Evolutionary conservation across 2,797 vertebrate genomes (phyloP).

Genomic region (Serranus cabrilla): DNA sequence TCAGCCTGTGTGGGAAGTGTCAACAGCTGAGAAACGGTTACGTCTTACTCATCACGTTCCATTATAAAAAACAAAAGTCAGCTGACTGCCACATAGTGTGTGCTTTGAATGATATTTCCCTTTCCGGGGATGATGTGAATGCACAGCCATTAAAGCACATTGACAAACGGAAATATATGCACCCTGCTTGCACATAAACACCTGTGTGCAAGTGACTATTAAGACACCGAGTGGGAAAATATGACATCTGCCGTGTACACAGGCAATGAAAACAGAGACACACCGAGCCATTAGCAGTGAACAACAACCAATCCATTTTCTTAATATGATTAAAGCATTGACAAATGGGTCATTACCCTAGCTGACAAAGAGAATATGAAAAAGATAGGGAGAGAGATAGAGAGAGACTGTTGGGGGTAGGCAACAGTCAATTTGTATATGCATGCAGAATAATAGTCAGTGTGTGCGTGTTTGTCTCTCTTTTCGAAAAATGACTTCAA

Average conservation of each 20-base stretch:
- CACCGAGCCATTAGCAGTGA: conserved; percentile 60
- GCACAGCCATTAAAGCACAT: background rate
- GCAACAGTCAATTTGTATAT: conserved; percentile 13
- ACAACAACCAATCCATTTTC: conserved; percentile 68
- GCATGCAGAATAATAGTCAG: background rate
- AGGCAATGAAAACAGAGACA: conserved; percentile 62
- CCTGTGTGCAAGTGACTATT: conserved; percentile 32
- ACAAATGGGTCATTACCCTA: conserved; percentile 73
- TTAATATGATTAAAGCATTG: conserved; percentile 76
- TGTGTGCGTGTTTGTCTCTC: conserved; percentile 10
- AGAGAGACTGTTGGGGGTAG: background rate
- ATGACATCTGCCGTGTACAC: conserved; percentile 62
- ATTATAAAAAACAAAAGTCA: background rate
- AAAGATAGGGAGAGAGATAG: background rate
- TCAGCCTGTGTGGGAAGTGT: conserved; percentile 11
- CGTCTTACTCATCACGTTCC: conserved; percentile 15
- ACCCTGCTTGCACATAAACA: conserved; percentile 6
- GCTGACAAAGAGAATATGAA: conserved; percentile 47
- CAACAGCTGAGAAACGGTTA: conserved; percentile 20
- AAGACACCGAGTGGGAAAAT: conserved; percentile 51
- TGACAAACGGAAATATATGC: background rate
- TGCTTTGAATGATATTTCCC: background rate
- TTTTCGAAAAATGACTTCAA: conserved; percentile 7
- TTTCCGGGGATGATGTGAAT: conserved; percentile 2
- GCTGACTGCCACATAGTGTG: background rate